These are phyloP conservation scores for Lasius platythorax DNA, from an alignment of 2,888 invertebrate genomes.

Conservation along the genomic window DNA sequence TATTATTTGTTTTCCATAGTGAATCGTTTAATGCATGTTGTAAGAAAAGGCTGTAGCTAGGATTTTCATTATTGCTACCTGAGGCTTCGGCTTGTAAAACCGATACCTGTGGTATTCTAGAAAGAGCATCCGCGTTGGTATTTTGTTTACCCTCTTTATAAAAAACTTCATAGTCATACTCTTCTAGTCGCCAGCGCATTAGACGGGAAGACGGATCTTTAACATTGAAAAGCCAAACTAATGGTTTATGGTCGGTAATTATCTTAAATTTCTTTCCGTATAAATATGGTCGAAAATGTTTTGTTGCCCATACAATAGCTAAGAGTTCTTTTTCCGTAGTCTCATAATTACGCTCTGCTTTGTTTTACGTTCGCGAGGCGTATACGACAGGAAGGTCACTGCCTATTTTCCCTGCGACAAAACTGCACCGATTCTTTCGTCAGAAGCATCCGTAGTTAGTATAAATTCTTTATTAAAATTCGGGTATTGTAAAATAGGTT, in stretches of 20 bases:
- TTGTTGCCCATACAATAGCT: not conserved
- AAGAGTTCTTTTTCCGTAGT: slow-evolving; percentile 23
- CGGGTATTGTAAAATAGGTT: too few relatives aligned
- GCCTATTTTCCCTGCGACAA: slow-evolving; percentile 77
- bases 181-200: too few relatives aligned
- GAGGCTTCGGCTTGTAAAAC: not conserved
- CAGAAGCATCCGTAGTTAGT: slow-evolving; percentile 78
- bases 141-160: slow-evolving; percentile 9
- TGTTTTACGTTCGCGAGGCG: slow-evolving; percentile 78
- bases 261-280: not conserved
- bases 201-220: slow-evolving; percentile 14
- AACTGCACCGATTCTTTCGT: slow-evolving; percentile 59
- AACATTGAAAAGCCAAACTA: slow-evolving; percentile 10
- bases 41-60: not conserved
- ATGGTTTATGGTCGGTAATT: not conserved
- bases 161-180: not conserved
- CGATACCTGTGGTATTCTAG: not conserved
- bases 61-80: not conserved
- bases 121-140: not conserved
- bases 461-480: slow-evolving; percentile 33
- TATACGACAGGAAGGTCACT: slow-evolving; percentile 80
- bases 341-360: slow-evolving; percentile 79
- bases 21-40: slow-evolving; percentile 7
- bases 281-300: not conserved
- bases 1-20: not conserved